Conservation (phyloP, 2,888 invertebrate genomes). For the Conistra vaccinii region DNA sequence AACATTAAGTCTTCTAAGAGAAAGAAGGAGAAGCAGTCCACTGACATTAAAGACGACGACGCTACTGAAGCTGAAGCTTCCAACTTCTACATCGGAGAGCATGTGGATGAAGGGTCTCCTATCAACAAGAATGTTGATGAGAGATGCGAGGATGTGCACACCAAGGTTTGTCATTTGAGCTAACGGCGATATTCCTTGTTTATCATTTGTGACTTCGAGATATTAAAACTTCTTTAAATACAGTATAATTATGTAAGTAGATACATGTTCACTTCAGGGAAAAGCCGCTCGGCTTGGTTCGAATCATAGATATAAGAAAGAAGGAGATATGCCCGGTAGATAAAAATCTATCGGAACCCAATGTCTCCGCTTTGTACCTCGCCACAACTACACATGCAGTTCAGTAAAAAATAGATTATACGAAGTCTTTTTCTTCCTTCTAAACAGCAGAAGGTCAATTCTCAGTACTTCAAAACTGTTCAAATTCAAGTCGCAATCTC, state of each 20-base stretch:
- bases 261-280: too few relatives aligned
- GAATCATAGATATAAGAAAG: too few relatives aligned
- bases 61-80: conserved; percentile 79
- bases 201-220: background rate
- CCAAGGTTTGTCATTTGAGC: conserved; percentile 43
- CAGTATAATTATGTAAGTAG: too few relatives aligned
- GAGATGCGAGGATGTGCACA: conserved; percentile 46
- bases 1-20: conserved; percentile 84
- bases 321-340: too few relatives aligned
- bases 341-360: too few relatives aligned
- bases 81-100: conserved; percentile 83
- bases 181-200: background rate
- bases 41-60: conserved; percentile 83
- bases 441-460: background rate
- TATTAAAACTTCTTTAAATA: too few relatives aligned
- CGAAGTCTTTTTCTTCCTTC: too few relatives aligned
- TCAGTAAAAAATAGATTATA: too few relatives aligned
- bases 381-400: too few relatives aligned
- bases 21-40: conserved; percentile 75
- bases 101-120: conserved; percentile 56
- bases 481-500: background rate
- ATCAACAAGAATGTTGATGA: conserved; percentile 49
- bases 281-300: too few relatives aligned
- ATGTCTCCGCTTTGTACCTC: too few relatives aligned
- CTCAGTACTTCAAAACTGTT: background rate